These are phyloP conservation scores for Cygnus buccinator DNA, from an alignment of 2,113 vertebrate genomes.

Conservation along the genomic window DNA sequence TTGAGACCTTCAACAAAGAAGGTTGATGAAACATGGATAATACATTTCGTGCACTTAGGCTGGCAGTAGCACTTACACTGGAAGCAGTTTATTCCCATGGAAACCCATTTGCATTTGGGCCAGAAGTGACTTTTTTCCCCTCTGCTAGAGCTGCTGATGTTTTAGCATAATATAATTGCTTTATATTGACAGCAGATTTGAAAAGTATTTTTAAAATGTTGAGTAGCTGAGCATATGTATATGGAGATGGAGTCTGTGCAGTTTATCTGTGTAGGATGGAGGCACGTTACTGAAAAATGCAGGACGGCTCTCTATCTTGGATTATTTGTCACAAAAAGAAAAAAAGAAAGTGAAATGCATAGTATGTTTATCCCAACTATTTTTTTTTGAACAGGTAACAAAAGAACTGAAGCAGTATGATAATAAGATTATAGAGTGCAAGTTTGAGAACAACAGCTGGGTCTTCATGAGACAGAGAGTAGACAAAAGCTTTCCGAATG, in stretches of 20 bases:
- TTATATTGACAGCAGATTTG: conserved; percentile 69
- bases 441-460: conserved; percentile 94
- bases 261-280: conserved; percentile 41
- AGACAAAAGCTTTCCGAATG: conserved; percentile 99
- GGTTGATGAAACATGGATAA: conserved; percentile 42
- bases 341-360: conserved; percentile 33
- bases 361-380: conserved; percentile 32
- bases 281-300: conserved; percentile 10
- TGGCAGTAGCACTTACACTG: conserved; percentile 42
- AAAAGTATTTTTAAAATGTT: conserved; percentile 49
- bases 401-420: conserved; percentile 96
- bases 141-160: conserved; percentile 41
- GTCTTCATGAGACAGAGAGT: conserved; percentile 97
- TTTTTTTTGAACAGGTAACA: conserved; percentile 83
- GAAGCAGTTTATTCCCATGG: conserved; percentile 71
- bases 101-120: conserved; percentile 74
- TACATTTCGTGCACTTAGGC: conserved; percentile 42
- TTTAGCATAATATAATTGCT: conserved; percentile 74
- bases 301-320: conserved; percentile 33
- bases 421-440: conserved; percentile 99
- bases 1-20: conserved; percentile 49
- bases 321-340: conserved; percentile 31
- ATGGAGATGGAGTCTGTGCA: background rate
- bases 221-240: conserved; percentile 19
- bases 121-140: conserved; percentile 61